Conservation (phyloP, 2,113 vertebrate genomes). For the Gorsachius goisagi region DNA sequence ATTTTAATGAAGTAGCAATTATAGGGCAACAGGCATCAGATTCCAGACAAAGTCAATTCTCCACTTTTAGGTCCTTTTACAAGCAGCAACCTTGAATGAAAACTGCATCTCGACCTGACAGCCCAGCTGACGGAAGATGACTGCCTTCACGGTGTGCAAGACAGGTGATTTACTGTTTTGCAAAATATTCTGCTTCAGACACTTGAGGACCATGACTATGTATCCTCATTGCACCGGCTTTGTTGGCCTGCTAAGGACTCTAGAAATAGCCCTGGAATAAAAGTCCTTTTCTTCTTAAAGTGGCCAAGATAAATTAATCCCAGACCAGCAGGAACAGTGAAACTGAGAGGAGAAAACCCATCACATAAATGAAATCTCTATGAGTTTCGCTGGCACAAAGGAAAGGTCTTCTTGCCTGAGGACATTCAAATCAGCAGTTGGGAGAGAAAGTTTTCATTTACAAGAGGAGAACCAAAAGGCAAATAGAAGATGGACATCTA, state of each 20-base stretch:
- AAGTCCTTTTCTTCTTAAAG: neutral
- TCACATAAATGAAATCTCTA: neutral
- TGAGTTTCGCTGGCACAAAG: neutral
- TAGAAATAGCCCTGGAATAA: neutral
- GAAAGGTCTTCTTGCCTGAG: neutral
- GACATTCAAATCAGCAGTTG: neutral
- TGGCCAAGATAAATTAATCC: neutral
- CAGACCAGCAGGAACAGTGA: neutral
- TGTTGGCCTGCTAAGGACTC: neutral
- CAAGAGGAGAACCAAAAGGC: neutral
- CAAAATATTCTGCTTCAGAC: neutral
- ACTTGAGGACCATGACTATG: neutral
- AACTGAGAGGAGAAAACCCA: neutral
- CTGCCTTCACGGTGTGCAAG: neutral
- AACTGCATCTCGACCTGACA: neutral
- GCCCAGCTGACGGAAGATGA: neutral
- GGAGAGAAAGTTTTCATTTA: neutral
- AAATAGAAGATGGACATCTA: neutral
- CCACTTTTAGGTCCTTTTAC: neutral
- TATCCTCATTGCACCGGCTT: neutral
- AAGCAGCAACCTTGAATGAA: neutral
- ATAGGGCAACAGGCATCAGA: neutral
- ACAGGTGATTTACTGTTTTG: neutral
- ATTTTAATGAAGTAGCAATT: conserved; percentile 44
- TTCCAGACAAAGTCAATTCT: neutral